These are phyloP conservation scores for Pituophis catenifer DNA, from an alignment of 2,113 vertebrate species.

Conservation along the genomic window DNA sequence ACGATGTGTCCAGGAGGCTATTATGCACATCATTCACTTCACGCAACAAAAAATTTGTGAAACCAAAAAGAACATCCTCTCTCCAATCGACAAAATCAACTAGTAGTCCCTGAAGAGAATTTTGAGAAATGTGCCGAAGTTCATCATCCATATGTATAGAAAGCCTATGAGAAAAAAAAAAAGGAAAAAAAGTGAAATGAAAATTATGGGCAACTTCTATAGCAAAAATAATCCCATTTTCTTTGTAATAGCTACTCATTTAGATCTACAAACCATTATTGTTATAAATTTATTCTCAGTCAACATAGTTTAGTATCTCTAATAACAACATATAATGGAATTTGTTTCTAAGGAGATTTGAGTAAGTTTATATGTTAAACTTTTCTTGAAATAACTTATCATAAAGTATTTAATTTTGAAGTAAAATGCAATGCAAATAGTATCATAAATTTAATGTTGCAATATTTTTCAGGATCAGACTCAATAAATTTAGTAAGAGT, in stretches of 20 bases:
- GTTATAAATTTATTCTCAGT: neutral
- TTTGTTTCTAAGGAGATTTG: neutral
- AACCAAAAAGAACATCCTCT: constrained; percentile 94
- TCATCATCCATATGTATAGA: constrained; percentile 99
- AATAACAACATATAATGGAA: neutral
- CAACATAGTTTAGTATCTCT: neutral
- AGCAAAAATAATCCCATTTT: neutral
- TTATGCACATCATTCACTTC: constrained; percentile 96
- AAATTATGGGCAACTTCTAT: neutral
- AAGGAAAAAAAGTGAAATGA: neutral
- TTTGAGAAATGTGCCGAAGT: constrained; percentile 95
- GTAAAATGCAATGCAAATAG: neutral
- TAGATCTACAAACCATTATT: neutral
- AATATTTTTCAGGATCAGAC: no score
- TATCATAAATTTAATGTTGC: neutral
- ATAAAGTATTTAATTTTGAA: neutral
- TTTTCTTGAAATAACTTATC: neutral
- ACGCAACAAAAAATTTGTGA: constrained; percentile 92
- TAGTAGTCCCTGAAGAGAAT: constrained; percentile 93
- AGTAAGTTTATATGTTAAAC: neutral
- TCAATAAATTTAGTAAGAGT: no score
- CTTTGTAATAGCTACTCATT: neutral
- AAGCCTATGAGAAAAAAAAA: constrained; percentile 71
- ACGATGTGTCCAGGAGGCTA: constrained; percentile 90
- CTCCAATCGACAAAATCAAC: constrained; percentile 97